Base-by-base conservation (phyloP, 2,888 invertebrate species). In the Homarus gammarus region DNA sequence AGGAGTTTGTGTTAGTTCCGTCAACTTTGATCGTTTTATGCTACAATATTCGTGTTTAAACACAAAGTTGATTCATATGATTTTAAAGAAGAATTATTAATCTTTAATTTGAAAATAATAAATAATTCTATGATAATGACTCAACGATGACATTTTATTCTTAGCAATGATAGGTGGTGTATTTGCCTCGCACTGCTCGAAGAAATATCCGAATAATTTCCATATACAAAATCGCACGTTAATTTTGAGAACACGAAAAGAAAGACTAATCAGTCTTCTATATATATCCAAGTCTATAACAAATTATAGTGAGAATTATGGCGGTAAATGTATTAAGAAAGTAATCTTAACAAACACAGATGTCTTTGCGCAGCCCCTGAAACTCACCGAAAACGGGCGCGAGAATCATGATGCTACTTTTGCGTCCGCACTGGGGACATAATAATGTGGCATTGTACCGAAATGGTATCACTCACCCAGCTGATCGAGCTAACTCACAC, bases 301-400 rank as follows among this genome's bases (percentile, higher is more conserved):
- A 70, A 51, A 36, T 61, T 38, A 10, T 49, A 77, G 22, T 31
- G 10, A 36, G 36, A 68, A 33, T n/a, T 27, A 70, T 22, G 40
- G 36, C 15, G 36, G 56, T 33, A 83, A 86, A 90, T 70, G 40
- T 77, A 22, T 68, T 36, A 77, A n/a, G 82, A 84, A 84, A 87
- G 87, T 90, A 78, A 90, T 84, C 18, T n/a, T 90, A 87, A 90
- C 90, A 87, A 90, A 90, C 90, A 90, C 90, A 89, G 88, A 90
- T 87, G 75, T 70, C 72, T 83, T 56, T 18, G 73, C 51, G 73
- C 73, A 72, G 38, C 51, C 68, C 64, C 78, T 61, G 61, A 90
- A 90, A 90, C 87, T 78, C 84, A 90, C 38, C 90, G 90, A 90
- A 90, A 90, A 90, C 90, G 87, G 87, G 90, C 83, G 83, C 84